These are phyloP conservation scores for Helostoma temminkii DNA, from an alignment of 2,797 vertebrate genomes.

Conservation along the genomic window DNA sequence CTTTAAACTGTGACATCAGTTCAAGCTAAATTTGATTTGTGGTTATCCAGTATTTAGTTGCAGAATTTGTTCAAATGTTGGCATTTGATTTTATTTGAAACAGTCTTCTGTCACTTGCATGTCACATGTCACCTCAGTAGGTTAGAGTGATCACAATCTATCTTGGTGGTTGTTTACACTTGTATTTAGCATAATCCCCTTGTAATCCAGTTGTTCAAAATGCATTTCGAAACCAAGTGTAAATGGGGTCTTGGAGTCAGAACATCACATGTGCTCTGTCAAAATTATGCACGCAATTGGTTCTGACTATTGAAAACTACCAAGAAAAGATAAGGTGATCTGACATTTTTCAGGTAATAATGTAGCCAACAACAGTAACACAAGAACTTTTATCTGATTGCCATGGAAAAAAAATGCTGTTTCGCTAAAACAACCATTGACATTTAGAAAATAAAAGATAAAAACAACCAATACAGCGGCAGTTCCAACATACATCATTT, in stretches of 20 bases:
- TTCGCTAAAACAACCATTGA: neutral
- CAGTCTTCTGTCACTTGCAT: no score
- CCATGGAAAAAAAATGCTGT: neutral
- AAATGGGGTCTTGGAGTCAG: neutral
- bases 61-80: no score
- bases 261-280: neutral
- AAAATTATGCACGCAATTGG: no score
- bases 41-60: no score
- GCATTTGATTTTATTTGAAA: no score
- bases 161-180: no score
- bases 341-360: neutral
- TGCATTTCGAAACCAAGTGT: no score
- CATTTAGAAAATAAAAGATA: no score
- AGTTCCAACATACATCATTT: neutral
- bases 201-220: no score
- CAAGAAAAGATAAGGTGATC: neutral
- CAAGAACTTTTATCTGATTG: neutral
- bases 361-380: neutral
- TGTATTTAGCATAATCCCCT: no score
- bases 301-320: neutral
- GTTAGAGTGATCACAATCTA: no score
- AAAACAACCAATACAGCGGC: neutral
- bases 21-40: conserved; percentile 10
- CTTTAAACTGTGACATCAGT: neutral
- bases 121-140: no score